These are phyloP conservation scores for Vespertilio murinus DNA, from an alignment of 2,797 vertebrate genomes.

Conservation along the genomic window DNA sequence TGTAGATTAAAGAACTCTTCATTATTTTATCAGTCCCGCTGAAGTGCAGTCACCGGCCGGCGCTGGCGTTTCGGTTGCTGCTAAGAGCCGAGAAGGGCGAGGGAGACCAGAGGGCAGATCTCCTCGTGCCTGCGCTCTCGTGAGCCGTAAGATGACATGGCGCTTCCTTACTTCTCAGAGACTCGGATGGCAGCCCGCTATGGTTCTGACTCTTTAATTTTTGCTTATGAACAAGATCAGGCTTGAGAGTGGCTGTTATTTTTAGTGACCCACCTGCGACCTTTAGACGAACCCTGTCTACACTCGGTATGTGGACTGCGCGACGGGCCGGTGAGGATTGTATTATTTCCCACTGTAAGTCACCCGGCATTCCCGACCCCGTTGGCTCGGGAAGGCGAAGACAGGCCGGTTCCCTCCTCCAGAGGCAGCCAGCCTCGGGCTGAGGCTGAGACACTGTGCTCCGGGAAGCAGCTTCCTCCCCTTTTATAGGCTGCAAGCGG, in stretches of 20 bases:
- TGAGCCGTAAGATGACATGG: conserved; percentile 37
- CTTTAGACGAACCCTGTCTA: conserved; percentile 3
- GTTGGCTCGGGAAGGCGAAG: conserved; percentile 41
- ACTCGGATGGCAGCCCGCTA: conserved; percentile 44
- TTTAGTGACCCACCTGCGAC: conserved; percentile 31
- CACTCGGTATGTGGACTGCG: conserved; percentile 39
- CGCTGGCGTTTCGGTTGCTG: conserved; percentile 79
- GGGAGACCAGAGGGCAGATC: conserved; percentile 83
- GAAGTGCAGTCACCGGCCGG: conserved; percentile 84
- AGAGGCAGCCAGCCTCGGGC: conserved; percentile 65
- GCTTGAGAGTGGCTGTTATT: neutral
- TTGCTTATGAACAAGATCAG: conserved; percentile 59
- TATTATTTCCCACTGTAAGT: conserved; percentile 56
- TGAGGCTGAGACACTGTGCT: conserved; percentile 69
- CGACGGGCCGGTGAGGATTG: conserved; percentile 49
- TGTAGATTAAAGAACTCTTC: conserved; percentile 90
- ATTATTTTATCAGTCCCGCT: conserved; percentile 89
- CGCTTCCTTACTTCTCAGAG: conserved; percentile 56
- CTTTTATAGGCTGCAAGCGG: conserved; percentile 77
- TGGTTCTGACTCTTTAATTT: conserved; percentile 44
- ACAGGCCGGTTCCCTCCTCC: conserved; percentile 22
- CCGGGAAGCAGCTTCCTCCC: conserved; percentile 75
- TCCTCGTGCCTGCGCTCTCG: conserved; percentile 76
- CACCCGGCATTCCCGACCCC: no score
- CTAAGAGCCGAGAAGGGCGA: conserved; percentile 80